phyloP scores from a whole-genome alignment of 1,140 invertebrate species.

The Centruroides vittatus region DNA sequence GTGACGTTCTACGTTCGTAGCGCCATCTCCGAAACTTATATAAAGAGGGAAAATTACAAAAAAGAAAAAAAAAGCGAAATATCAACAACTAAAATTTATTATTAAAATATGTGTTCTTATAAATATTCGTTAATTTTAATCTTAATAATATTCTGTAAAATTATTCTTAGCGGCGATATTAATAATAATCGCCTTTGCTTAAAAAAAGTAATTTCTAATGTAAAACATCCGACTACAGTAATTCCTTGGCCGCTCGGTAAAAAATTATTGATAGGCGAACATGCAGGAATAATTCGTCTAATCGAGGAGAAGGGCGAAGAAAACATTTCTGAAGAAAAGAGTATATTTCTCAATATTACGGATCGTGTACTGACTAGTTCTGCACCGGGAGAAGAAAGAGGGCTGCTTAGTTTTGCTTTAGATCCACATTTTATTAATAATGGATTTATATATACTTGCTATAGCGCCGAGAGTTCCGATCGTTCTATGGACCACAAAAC shows the following conservation, averaged over 20 bases:
- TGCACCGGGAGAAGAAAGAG: not conserved
- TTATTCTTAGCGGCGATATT: no score
- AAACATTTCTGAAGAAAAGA: not conserved
- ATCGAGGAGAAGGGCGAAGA: not conserved
- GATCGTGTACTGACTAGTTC: not conserved
- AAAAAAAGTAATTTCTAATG: not conserved
- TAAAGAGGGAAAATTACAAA: no score
- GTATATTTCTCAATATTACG: slow-evolving; percentile 1
- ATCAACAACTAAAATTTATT: no score
- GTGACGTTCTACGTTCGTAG: no score
- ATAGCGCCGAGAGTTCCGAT: not conserved
- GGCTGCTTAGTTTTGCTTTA: slow-evolving; percentile 2
- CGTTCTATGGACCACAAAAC: not conserved
- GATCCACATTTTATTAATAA: slow-evolving; percentile 1
- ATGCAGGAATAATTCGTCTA: not conserved
- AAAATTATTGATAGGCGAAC: not conserved
- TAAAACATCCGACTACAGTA: not conserved
- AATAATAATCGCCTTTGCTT: not conserved
- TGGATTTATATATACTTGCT: slow-evolving; percentile 1
- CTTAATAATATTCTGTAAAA: no score
- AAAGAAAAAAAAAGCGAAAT: no score
- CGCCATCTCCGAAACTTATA: no score
- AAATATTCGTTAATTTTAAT: no score
- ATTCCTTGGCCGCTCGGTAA: not conserved
- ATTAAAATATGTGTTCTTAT: no score